These are phyloP conservation scores for Amiota minor DNA, from an alignment of 2,888 invertebrate species.

Conservation along the genomic window DNA sequence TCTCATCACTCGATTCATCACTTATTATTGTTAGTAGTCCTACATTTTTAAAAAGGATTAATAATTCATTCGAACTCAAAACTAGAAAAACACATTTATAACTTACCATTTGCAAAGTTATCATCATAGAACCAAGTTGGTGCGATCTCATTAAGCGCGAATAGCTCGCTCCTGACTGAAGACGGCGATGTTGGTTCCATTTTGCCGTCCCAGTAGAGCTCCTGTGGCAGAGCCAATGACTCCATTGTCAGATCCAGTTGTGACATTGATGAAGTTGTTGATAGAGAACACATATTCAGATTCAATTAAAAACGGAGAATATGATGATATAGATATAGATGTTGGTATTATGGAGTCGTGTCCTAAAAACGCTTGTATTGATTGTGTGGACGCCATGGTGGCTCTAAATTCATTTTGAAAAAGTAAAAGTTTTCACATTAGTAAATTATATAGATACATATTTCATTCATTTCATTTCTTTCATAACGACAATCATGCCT, in stretches of 20 bases:
- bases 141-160: conserved; percentile 61
- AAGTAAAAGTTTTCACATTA: neutral
- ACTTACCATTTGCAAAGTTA: conserved; percentile 70
- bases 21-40: conserved; percentile 62
- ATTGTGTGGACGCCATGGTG: conserved; percentile 85
- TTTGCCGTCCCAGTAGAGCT: conserved; percentile 72
- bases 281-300: conserved; percentile 39
- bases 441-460: too few species aligned
- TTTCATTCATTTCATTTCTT: too few species aligned
- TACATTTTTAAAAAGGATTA: conserved; percentile 32
- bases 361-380: conserved; percentile 79
- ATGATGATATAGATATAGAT: conserved; percentile 45
- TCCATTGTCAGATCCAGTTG: conserved; percentile 63
- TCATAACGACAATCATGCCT: too few species aligned
- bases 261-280: conserved; percentile 38
- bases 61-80: neutral
- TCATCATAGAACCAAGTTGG: conserved; percentile 61
- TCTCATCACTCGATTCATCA: conserved; percentile 35
- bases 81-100: neutral
- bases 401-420: conserved; percentile 78
- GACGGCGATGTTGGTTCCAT: conserved; percentile 70
- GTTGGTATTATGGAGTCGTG: conserved; percentile 73
- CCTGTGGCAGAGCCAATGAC: conserved; percentile 69
- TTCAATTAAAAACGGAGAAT: conserved; percentile 35
- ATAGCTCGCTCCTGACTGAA: conserved; percentile 63